Evolutionary conservation across 2,888 invertebrate genomes (phyloP).

Genomic region (Chalcosyrphus nemorum): DNA sequence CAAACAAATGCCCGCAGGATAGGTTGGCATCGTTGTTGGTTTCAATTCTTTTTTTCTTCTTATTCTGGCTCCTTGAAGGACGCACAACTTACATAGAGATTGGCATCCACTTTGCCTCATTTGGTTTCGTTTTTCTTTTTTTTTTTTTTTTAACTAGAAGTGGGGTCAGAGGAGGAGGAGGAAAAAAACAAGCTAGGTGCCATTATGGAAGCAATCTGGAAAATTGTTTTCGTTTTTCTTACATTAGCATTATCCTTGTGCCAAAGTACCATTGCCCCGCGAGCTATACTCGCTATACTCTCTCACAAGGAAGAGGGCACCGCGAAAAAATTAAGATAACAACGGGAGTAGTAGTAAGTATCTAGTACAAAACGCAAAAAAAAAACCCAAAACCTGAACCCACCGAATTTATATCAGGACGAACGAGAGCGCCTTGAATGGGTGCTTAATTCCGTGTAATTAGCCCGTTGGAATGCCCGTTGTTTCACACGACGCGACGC

Average conservation of each 20-base stretch:
- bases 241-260: conserved; percentile 72
- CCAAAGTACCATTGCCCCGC: conserved; percentile 66
- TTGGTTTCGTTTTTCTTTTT: conserved; percentile 25
- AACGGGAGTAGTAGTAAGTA: conserved; percentile 16
- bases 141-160: too few species aligned
- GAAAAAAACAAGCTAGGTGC: conserved; percentile 61
- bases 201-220: conserved; percentile 72
- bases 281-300: conserved; percentile 31
- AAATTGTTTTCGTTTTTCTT: conserved; percentile 71
- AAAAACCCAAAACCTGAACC: conserved; percentile 60
- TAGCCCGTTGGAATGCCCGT: conserved; percentile 60
- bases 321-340: conserved; percentile 63
- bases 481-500: conserved; percentile 60
- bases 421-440: conserved; percentile 54
- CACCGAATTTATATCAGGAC: conserved; percentile 56
- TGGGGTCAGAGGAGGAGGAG: not conserved
- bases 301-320: conserved; percentile 31
- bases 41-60: conserved; percentile 27
- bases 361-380: conserved; percentile 19
- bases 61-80: conserved; percentile 55
- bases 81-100: conserved; percentile 47
- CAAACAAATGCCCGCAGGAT: conserved; percentile 67
- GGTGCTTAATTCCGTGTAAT: conserved; percentile 70
- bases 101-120: conserved; percentile 50
- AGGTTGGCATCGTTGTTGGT: conserved; percentile 40